These are phyloP conservation scores for Todus mexicanus DNA, from an alignment of 2,797 vertebrate species.

Conservation along the genomic window DNA sequence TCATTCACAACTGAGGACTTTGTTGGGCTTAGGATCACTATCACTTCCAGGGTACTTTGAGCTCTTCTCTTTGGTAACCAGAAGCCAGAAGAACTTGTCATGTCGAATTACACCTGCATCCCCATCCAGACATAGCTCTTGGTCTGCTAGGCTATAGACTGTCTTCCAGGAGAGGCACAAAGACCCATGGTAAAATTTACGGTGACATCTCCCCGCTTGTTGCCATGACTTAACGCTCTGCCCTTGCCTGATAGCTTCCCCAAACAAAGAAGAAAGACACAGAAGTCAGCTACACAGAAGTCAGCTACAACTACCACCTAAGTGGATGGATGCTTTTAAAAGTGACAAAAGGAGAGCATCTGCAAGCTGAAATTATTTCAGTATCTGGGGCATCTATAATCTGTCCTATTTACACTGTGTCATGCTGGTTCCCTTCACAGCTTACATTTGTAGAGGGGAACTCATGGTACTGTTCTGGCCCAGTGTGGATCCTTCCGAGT, in stretches of 20 bases:
- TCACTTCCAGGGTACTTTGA: neutral
- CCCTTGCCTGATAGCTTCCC: neutral
- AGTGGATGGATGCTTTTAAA: neutral
- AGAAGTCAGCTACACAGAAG: no score
- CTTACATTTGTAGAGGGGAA: neutral
- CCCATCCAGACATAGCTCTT: neutral
- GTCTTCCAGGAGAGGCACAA: neutral
- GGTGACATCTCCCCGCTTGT: neutral
- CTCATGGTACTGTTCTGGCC: neutral
- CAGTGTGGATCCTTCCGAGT: neutral
- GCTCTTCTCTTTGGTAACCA: neutral
- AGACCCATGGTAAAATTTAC: neutral
- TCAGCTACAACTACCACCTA: neutral
- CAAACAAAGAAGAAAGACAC: neutral
- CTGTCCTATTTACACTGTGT: neutral
- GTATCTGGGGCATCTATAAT: neutral
- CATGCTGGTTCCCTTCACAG: neutral
- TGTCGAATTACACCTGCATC: neutral
- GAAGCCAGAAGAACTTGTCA: neutral
- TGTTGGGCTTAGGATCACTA: neutral
- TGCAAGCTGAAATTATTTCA: neutral
- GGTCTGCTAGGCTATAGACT: neutral
- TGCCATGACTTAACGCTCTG: neutral
- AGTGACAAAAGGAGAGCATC: neutral
- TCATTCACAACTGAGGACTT: neutral